These are phyloP conservation scores for Vultur gryphus DNA, from an alignment of 2,797 vertebrate genomes.

Conservation along the genomic window DNA sequence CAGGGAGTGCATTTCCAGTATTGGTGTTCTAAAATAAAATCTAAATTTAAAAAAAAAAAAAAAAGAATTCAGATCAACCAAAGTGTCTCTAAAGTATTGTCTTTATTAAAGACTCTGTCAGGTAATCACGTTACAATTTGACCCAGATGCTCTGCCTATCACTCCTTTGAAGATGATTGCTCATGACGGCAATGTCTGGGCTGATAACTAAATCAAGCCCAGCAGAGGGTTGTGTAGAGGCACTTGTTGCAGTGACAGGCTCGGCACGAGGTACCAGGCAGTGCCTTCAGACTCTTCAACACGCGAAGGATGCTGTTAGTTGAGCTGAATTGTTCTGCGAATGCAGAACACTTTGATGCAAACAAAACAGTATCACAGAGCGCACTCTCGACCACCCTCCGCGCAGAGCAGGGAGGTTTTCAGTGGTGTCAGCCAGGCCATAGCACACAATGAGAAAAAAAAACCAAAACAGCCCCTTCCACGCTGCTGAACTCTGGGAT, in stretches of 20 bases:
- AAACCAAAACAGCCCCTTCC: not conserved
- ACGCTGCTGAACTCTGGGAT: not conserved
- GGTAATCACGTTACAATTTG: not conserved
- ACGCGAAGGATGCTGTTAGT: not conserved
- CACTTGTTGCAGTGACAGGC: constrained; percentile 3
- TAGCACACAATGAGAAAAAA: not conserved
- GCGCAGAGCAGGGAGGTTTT: not conserved
- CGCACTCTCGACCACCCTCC: accelerated
- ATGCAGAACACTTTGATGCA: not conserved
- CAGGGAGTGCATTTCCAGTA: not conserved
- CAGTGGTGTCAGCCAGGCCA: not conserved
- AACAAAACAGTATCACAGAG: accelerated
- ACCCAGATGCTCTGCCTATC: constrained; percentile 13
- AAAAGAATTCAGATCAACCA: not conserved
- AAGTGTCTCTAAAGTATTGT: constrained; percentile 16
- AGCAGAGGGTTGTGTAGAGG: not conserved
- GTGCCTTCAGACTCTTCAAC: not conserved
- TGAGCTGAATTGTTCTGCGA: not conserved
- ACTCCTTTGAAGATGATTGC: constrained; percentile 16
- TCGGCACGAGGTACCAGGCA: not conserved
- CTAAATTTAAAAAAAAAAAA: not conserved
- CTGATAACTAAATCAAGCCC: constrained; percentile 17
- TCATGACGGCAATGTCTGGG: not conserved
- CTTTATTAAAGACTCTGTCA: constrained; percentile 23
- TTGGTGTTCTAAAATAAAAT: not conserved